Evolutionary conservation across 2,888 invertebrate species (phyloP).

Genomic region (Oasisia sp.): DNA sequence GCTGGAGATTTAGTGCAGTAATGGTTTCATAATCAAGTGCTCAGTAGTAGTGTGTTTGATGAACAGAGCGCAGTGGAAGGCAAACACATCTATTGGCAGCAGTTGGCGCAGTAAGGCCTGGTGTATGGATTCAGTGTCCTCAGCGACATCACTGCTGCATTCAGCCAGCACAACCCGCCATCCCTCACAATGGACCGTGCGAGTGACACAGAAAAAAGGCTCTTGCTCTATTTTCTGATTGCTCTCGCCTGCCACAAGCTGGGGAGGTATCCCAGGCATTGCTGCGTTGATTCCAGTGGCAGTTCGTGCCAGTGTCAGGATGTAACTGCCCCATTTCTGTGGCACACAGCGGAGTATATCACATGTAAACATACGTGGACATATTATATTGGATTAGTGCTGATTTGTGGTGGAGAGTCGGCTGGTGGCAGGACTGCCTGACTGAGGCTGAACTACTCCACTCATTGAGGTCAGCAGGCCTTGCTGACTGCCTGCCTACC

Average conservation of each 20-base stretch:
- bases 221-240: not conserved
- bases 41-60: not conserved
- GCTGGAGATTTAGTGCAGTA: not conserved
- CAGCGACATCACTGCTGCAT: slow-evolving; percentile 2
- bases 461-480: not conserved
- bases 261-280: slow-evolving; percentile 2
- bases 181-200: not conserved
- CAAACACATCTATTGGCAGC: not conserved
- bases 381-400: not conserved
- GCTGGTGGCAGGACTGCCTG: not conserved
- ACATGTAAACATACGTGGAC: not conserved
- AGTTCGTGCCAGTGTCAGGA: not conserved
- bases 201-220: slow-evolving; percentile 9
- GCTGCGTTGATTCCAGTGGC: not conserved
- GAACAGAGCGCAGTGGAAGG: not conserved
- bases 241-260: not conserved
- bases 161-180: not conserved
- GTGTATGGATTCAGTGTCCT: slow-evolving; percentile 5
- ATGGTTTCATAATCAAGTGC: not conserved
- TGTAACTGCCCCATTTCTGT: not conserved
- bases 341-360: not conserved
- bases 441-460: not conserved
- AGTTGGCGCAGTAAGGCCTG: not conserved
- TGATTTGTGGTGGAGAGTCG: not conserved
- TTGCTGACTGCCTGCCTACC: not conserved